These are phyloP conservation scores for Microcebus tavaratra DNA, from an alignment of 2,113 vertebrate species.

Conservation along the genomic window DNA sequence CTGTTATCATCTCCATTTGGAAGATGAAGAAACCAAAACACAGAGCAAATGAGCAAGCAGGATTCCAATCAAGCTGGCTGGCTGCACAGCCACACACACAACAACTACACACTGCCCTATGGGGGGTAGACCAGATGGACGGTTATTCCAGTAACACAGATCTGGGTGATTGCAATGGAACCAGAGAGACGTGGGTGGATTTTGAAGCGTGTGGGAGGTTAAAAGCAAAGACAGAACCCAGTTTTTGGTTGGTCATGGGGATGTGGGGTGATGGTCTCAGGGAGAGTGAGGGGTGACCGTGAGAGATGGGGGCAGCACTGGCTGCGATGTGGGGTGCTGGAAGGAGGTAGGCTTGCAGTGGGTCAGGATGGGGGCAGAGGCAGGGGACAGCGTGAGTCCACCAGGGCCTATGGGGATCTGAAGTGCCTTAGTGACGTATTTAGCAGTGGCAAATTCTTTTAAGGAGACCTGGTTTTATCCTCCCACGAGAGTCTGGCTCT, in stretches of 20 bases:
- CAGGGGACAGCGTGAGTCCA: not conserved
- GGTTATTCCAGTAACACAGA: not conserved
- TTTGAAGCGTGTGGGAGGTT: not conserved
- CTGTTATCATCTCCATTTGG: not conserved
- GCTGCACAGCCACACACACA: not conserved
- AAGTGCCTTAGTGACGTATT: not conserved
- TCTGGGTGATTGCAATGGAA: too few species aligned
- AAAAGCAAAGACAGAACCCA: not conserved
- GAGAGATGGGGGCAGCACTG: not conserved
- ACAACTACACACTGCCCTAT: rapidly evolving
- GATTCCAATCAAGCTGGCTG: not conserved
- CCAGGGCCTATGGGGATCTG: not conserved
- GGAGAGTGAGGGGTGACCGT: not conserved
- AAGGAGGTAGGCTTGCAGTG: not conserved
- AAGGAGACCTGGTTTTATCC: not conserved
- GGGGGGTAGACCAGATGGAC: not conserved
- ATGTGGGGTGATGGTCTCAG: not conserved
- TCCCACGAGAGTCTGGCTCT: not conserved
- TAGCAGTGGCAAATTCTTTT: not conserved
- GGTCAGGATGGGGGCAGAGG: rapidly evolving
- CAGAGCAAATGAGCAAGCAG: not conserved
- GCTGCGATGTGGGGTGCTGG: not conserved
- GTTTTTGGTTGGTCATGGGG: not conserved
- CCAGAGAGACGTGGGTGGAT: too few species aligned
- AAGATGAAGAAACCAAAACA: not conserved